A percentile compares a stretch with the other conserved stretches of the same genome.
Evolutionary conservation across 2,113 vertebrate species (phyloP).

Genomic region (Hippocampus abdominalis): DNA sequence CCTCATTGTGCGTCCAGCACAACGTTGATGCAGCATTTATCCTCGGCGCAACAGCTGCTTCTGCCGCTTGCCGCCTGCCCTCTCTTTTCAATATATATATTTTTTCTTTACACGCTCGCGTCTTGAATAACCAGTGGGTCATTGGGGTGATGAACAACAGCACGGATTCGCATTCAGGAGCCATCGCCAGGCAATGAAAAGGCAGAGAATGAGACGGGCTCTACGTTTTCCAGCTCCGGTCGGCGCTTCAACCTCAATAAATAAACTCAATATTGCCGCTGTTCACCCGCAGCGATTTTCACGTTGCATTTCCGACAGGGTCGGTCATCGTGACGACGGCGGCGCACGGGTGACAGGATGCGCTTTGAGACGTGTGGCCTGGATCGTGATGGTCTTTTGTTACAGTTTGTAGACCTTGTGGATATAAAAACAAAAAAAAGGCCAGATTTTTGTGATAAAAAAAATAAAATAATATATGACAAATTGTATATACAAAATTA

Average conservation of each 20-base stretch:
- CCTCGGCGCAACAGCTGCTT: conserved; percentile 27
- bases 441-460: too few species aligned
- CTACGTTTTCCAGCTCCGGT: background rate
- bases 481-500: too few species aligned
- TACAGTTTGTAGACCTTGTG: too few species aligned
- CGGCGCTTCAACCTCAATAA: background rate
- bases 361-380: too few species aligned
- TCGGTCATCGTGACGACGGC: too few species aligned
- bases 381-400: too few species aligned
- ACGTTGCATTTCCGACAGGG: too few species aligned
- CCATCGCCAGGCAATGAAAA: background rate
- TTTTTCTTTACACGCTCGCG: background rate
- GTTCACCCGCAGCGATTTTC: too few species aligned
- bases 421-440: too few species aligned
- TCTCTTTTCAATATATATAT: conserved; percentile 6
- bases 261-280: too few species aligned
- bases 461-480: too few species aligned
- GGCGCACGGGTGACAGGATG: too few species aligned
- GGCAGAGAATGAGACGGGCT: background rate
- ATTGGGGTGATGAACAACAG: background rate
- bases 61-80: conserved; percentile 3
- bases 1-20: conserved; percentile 14
- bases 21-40: conserved; percentile 21
- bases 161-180: background rate
- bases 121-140: background rate